Percentiles rank a stretch among this genome's conserved stretches.
phyloP scores from a whole-genome alignment of 2,797 vertebrate species.

The Oophaga sylvatica region DNA sequence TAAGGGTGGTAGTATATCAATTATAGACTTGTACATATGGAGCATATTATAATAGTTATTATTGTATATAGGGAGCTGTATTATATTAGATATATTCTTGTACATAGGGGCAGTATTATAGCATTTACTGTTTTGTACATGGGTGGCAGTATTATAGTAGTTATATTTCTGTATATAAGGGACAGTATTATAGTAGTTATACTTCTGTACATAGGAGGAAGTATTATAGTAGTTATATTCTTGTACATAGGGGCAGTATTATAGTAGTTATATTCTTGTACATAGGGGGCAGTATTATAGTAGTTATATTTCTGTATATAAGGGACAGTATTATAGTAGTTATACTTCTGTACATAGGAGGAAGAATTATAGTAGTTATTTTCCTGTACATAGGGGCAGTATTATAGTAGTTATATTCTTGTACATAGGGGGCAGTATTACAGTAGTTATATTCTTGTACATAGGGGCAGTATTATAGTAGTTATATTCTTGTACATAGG shows the following conservation, averaged over 20 bases:
- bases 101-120: neutral
- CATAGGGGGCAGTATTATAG: neutral
- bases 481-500: neutral
- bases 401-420: neutral
- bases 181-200: neutral
- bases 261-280: neutral
- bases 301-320: neutral
- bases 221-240: neutral
- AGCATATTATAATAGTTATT: neutral
- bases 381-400: neutral
- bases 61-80: neutral
- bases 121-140: neutral
- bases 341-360: neutral
- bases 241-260: neutral
- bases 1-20: neutral
- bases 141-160: neutral
- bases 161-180: neutral
- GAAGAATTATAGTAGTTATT: neutral
- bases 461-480: neutral
- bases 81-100: neutral
- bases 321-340: neutral
- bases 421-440: neutral
- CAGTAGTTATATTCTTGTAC: neutral
- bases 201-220: neutral
- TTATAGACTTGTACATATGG: neutral